phyloP scores from a whole-genome alignment of 2,888 invertebrate species.

The Perithous albicinctus region DNA sequence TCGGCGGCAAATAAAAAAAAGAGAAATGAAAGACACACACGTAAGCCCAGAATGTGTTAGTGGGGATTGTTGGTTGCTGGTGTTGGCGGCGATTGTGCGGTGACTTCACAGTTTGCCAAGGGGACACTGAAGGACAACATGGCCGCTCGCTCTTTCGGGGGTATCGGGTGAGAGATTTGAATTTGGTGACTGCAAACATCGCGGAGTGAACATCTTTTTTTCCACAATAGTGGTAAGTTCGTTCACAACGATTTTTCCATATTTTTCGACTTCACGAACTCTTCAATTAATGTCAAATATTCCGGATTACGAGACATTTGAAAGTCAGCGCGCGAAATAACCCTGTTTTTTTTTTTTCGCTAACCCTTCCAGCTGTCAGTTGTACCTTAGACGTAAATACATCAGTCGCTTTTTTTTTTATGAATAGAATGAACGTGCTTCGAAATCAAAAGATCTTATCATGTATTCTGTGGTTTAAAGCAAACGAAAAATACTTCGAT shows the following conservation, averaged over 20 bases:
- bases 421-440: constrained; percentile 12
- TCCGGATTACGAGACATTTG: neutral
- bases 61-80: constrained; percentile 20
- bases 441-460: neutral
- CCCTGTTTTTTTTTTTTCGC: constrained; percentile 39
- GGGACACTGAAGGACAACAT: constrained; percentile 68
- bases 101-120: constrained; percentile 37
- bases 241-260: neutral
- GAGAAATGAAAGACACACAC: neutral
- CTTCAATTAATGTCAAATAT: neutral
- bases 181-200: constrained; percentile 48
- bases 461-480: no score
- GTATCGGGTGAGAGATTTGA: constrained; percentile 62
- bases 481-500: neutral
- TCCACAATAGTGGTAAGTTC: constrained; percentile 49
- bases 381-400: constrained; percentile 45
- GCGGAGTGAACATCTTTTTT: constrained; percentile 24
- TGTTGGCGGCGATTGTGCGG: constrained; percentile 19
- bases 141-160: constrained; percentile 58
- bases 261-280: neutral
- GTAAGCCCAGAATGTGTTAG: neutral
- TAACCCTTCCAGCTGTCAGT: constrained; percentile 67
- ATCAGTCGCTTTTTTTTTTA: constrained; percentile 38
- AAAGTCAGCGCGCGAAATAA: constrained; percentile 45
- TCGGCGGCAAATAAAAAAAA: neutral